phyloP scores from a whole-genome alignment of 2,888 invertebrate genomes.

The Cerastoderma edule region DNA sequence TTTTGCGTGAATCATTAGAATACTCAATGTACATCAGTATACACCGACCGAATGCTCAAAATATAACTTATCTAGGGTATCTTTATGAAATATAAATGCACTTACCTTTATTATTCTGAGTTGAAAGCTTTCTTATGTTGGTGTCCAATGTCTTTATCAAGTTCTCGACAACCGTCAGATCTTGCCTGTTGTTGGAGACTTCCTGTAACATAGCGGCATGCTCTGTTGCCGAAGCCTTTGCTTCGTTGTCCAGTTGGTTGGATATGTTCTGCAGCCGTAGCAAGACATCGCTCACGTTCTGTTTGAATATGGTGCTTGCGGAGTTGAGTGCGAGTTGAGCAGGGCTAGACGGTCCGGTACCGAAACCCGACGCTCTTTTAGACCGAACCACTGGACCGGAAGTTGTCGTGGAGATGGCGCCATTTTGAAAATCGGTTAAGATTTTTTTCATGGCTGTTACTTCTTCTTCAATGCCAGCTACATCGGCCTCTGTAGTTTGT shows the following conservation, averaged over 20 bases:
- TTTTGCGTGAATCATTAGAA: too few species aligned
- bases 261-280: constrained; percentile 39
- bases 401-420: background rate
- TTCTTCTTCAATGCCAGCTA: constrained; percentile 46
- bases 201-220: constrained; percentile 36
- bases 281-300: constrained; percentile 25
- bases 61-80: too few species aligned
- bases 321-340: constrained; percentile 33
- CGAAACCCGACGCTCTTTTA: constrained; percentile 29
- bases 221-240: constrained; percentile 5
- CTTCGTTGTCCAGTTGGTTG: constrained; percentile 14
- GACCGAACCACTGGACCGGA: constrained; percentile 1
- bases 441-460: constrained; percentile 31
- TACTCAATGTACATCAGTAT: too few species aligned
- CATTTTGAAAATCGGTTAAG: constrained; percentile 7
- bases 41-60: too few species aligned
- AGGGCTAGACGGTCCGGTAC: constrained; percentile 8
- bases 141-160: background rate
- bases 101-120: constrained; percentile 5
- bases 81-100: too few species aligned
- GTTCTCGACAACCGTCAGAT: constrained; percentile 6
- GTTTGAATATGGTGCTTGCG: constrained; percentile 42
- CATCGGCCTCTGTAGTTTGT: constrained; percentile 19
- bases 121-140: background rate
- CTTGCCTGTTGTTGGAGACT: constrained; percentile 36